Evolutionary conservation across 2,113 vertebrate genomes (phyloP).

Genomic region (Leptobrachium leishanense): DNA sequence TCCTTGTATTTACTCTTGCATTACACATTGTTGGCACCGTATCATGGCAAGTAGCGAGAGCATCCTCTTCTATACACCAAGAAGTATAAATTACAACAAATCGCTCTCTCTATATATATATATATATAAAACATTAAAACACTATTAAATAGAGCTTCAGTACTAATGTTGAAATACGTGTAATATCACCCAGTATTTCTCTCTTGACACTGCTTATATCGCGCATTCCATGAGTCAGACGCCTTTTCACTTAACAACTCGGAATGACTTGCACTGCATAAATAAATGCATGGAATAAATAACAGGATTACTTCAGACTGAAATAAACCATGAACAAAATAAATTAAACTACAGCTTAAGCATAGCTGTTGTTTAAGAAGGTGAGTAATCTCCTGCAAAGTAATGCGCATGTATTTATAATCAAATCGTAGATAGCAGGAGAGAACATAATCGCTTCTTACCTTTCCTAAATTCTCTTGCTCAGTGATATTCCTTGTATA

Average conservation of each 20-base stretch:
- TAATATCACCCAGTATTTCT: no score
- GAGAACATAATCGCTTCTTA: conserved; percentile 60
- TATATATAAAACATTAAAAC: no score
- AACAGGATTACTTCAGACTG: not conserved
- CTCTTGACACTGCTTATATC: not conserved
- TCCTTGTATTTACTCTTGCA: no score
- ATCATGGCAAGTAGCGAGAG: no score
- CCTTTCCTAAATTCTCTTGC: conserved; percentile 96
- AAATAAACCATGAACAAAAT: not conserved
- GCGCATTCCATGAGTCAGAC: not conserved
- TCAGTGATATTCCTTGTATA: conserved; percentile 89
- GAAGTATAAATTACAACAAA: no score
- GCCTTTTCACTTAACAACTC: not conserved
- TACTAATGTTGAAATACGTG: no score
- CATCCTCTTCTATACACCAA: no score
- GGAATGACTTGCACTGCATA: not conserved
- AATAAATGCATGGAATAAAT: not conserved
- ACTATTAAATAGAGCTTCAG: no score
- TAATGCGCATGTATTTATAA: not conserved
- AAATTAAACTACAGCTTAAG: not conserved
- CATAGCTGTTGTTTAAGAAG: not conserved
- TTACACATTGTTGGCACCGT: no score
- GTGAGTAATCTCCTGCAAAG: not conserved
- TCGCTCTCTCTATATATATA: no score
- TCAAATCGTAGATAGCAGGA: not conserved